Conservation (phyloP, 2,888 invertebrate species). For the Ametastegia equiseti region DNA sequence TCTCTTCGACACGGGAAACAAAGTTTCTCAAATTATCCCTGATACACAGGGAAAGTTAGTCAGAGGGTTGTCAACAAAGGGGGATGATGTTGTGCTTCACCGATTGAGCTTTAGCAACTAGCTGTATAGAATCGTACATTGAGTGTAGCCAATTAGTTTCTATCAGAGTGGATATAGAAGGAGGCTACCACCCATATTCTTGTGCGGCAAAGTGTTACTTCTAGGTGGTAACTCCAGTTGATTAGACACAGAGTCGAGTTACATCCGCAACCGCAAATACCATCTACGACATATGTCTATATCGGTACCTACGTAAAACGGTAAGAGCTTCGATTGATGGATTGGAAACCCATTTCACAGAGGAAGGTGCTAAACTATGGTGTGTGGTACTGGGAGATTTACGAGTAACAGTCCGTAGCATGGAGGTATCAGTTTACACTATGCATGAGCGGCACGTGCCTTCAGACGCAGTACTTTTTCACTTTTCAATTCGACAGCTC, state of each 20-base stretch:
- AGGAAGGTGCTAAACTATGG: slow-evolving; percentile 7
- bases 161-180: background rate
- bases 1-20: slow-evolving; percentile 1
- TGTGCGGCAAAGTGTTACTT: background rate
- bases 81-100: slow-evolving; percentile 25
- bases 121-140: slow-evolving; percentile 3
- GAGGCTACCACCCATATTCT: background rate
- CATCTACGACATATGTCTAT: background rate
- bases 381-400: background rate
- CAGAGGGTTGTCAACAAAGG: slow-evolving; percentile 20
- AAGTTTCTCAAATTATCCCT: slow-evolving; percentile 16
- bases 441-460: slow-evolving; percentile 10
- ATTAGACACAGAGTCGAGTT: background rate
- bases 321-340: background rate
- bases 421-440: background rate
- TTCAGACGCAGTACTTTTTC: background rate
- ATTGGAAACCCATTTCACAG: background rate
- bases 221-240: background rate
- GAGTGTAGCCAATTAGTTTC: background rate
- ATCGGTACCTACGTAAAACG: background rate
- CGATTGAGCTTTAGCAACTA: slow-evolving; percentile 5
- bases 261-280: background rate
- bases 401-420: background rate
- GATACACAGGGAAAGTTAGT: background rate
- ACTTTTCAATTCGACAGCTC: background rate